Evolutionary conservation across 2,888 invertebrate species (phyloP).

Genomic region (Gortyna flavago): DNA sequence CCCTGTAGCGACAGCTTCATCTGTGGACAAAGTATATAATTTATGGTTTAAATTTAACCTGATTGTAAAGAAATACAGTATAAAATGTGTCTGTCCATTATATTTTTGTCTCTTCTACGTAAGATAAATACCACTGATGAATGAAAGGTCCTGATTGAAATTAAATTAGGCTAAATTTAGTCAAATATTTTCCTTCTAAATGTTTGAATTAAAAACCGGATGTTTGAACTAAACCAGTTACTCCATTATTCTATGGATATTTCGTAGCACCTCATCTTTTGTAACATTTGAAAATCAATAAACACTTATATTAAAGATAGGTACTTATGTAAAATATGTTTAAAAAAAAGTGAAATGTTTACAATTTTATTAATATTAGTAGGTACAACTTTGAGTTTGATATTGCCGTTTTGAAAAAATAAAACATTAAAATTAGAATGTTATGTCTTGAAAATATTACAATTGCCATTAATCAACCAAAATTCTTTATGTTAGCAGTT

Average conservation of each 20-base stretch:
- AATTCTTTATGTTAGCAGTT: neutral
- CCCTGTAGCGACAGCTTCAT: neutral
- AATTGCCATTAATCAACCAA: neutral
- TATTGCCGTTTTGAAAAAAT: too few species aligned
- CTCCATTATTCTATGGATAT: neutral
- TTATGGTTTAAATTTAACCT: neutral
- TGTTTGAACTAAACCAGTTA: neutral
- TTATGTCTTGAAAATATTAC: neutral
- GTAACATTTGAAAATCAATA: neutral
- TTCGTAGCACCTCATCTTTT: neutral
- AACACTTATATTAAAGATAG: neutral
- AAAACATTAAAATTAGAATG: neutral
- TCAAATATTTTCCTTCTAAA: neutral
- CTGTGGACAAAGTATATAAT: neutral
- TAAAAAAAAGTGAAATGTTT: constrained; percentile 15
- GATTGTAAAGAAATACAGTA: neutral
- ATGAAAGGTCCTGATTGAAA: neutral
- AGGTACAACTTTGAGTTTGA: neutral
- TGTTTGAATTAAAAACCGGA: neutral
- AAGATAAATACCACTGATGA: neutral
- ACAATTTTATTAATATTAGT: too few species aligned
- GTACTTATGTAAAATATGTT: too few species aligned
- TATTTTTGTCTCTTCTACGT: neutral
- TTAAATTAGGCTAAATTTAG: neutral
- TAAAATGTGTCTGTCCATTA: constrained; percentile 6